Percentiles rank a stretch among this genome's conserved stretches.
Conservation (phyloP, 2,113 vertebrate genomes). For the Athene cunicularia region DNA sequence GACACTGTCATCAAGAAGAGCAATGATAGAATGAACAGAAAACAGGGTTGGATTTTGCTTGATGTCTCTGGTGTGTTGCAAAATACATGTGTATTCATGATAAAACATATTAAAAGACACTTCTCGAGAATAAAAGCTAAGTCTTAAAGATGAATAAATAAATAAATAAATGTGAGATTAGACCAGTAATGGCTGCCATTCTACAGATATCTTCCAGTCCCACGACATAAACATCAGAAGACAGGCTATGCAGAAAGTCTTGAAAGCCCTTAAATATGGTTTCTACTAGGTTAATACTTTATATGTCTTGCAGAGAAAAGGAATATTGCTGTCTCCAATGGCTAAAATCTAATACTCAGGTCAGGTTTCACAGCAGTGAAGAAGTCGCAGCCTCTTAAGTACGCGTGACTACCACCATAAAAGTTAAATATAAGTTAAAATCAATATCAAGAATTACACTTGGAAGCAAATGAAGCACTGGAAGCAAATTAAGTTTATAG, state of each 20-base stretch:
- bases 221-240: not conserved
- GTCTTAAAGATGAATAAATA: not conserved
- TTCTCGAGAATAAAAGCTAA: not conserved
- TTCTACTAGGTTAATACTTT: not conserved
- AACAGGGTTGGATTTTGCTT: not conserved
- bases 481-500: constrained; percentile 64
- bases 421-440: constrained; percentile 67
- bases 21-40: not conserved
- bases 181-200: not conserved
- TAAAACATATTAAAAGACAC: not conserved
- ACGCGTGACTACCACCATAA: not conserved
- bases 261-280: not conserved
- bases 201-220: not conserved
- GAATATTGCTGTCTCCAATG: not conserved
- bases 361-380: constrained; percentile 4
- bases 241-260: not conserved
- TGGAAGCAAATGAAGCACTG: constrained; percentile 52
- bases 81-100: not conserved
- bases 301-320: not conserved
- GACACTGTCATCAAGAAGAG: not conserved
- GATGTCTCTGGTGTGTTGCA: not conserved
- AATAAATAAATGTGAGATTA: not conserved
- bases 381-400: not conserved
- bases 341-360: not conserved
- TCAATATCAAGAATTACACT: constrained; percentile 54